Percentiles rank a stretch among this genome's conserved stretches.
Evolutionary conservation across 2,888 invertebrate species (phyloP).

Genomic region (Yponomeuta sedellus): DNA sequence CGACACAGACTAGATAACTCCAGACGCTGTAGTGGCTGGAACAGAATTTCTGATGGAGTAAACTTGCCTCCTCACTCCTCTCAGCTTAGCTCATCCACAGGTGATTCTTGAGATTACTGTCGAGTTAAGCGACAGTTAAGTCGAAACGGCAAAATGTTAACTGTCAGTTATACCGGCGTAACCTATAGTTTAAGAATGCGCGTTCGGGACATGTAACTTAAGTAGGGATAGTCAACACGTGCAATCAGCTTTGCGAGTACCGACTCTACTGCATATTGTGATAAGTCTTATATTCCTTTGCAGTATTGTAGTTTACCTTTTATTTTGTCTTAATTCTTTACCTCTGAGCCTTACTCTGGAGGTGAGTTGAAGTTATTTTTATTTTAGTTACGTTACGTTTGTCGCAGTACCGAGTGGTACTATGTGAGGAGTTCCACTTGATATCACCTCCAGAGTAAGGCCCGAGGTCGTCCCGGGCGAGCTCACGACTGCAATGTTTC

Average conservation of each 20-base stretch:
- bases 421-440: not conserved
- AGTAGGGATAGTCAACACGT: slow-evolving; percentile 11
- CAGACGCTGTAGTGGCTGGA: too few species aligned
- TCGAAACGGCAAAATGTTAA: not conserved
- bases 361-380: not conserved
- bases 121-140: too few species aligned
- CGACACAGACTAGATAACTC: too few species aligned
- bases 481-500: slow-evolving; percentile 16
- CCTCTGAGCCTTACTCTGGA: not conserved
- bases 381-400: not conserved
- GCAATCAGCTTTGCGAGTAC: slow-evolving; percentile 1
- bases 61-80: too few species aligned
- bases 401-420: not conserved
- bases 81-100: too few species aligned
- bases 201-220: slow-evolving; percentile 6
- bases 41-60: too few species aligned
- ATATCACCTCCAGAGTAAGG: not conserved
- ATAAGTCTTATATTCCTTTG: slow-evolving; percentile 38
- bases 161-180: not conserved
- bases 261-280: slow-evolving; percentile 48
- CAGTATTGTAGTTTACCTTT: slow-evolving; percentile 34
- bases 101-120: too few species aligned
- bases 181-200: not conserved
- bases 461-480: slow-evolving; percentile 2
- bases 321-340: not conserved